phyloP scores from a whole-genome alignment of 2,888 invertebrate genomes.

The Platycheirus rosarum region DNA sequence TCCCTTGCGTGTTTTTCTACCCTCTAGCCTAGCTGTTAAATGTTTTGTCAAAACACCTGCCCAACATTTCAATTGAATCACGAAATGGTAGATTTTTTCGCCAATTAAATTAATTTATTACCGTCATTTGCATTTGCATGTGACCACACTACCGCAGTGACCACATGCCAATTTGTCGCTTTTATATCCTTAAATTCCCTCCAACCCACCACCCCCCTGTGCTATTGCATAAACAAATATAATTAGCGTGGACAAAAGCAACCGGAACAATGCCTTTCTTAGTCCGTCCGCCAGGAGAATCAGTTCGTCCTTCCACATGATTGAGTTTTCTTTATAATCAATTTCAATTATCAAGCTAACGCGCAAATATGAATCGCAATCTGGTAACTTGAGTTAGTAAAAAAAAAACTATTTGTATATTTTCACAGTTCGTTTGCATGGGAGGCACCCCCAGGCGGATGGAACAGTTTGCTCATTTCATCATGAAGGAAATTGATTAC shows the following conservation, averaged over 20 bases:
- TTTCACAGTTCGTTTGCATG: conserved; percentile 95
- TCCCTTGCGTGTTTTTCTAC: not conserved
- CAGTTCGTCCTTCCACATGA: conserved; percentile 8
- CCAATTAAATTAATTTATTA: conserved; percentile 28
- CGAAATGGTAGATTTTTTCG: conserved; percentile 1
- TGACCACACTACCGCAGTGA: not conserved
- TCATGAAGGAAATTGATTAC: conserved; percentile 94
- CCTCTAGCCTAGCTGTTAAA: not conserved
- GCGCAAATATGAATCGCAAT: not conserved
- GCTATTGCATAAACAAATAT: conserved; percentile 29
- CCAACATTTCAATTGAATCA: conserved; percentile 24
- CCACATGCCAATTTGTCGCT: conserved; percentile 29
- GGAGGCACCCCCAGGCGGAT: conserved; percentile 97
- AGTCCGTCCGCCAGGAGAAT: not conserved
- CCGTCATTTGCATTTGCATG: conserved; percentile 4
- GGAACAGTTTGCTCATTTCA: conserved; percentile 95
- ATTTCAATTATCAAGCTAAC: conserved; percentile 3
- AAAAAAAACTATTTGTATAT: conserved; percentile 16
- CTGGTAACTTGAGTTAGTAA: conserved; percentile 18
- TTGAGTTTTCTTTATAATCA: conserved; percentile 35
- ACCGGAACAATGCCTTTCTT: not conserved
- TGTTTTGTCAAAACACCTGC: not conserved
- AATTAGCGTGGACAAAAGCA: conserved; percentile 9
- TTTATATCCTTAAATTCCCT: not conserved
- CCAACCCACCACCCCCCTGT: not conserved